phyloP scores from a whole-genome alignment of 2,888 invertebrate genomes.

The Drosophila kokeensis region DNA sequence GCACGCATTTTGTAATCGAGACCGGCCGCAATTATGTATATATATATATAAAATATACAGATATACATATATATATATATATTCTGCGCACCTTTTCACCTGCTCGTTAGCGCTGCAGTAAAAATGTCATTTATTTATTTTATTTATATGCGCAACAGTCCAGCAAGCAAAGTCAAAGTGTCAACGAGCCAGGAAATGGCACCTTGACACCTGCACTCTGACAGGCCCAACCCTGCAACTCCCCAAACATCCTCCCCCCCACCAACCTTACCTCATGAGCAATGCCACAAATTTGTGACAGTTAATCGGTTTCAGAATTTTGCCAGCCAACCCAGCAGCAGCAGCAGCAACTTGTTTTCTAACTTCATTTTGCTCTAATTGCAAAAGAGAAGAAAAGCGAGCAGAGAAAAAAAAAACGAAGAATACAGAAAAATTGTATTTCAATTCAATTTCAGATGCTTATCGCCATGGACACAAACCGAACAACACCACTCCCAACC shows the following conservation, averaged over 20 bases:
- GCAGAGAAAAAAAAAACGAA: background rate
- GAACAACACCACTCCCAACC: background rate
- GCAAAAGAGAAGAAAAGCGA: slow-evolving; percentile 8
- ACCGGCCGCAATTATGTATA: slow-evolving; percentile 67
- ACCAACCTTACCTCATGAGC: background rate
- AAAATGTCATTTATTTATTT: slow-evolving; percentile 9
- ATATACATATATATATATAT: slow-evolving; percentile 8
- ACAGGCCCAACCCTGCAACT: background rate
- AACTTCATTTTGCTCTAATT: slow-evolving; percentile 69
- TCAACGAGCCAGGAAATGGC: slow-evolving; percentile 50
- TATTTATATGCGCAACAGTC: background rate
- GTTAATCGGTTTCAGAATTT: slow-evolving; percentile 30
- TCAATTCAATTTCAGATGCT: slow-evolving; percentile 73
- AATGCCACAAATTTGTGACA: slow-evolving; percentile 33
- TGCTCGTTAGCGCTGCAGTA: slow-evolving; percentile 59
- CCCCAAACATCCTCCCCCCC: background rate
- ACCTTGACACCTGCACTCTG: slow-evolving; percentile 43
- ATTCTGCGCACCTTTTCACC: slow-evolving; percentile 43
- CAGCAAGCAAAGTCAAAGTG: slow-evolving; percentile 33
- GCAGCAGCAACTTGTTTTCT: slow-evolving; percentile 13
- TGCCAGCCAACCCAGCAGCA: background rate
- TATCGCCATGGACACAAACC: slow-evolving; percentile 54
- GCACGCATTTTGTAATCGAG: slow-evolving; percentile 69
- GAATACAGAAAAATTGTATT: slow-evolving; percentile 59
- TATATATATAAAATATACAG: background rate